phyloP scores from a whole-genome alignment of 2,113 vertebrate species.

The Mastomys coucha region DNA sequence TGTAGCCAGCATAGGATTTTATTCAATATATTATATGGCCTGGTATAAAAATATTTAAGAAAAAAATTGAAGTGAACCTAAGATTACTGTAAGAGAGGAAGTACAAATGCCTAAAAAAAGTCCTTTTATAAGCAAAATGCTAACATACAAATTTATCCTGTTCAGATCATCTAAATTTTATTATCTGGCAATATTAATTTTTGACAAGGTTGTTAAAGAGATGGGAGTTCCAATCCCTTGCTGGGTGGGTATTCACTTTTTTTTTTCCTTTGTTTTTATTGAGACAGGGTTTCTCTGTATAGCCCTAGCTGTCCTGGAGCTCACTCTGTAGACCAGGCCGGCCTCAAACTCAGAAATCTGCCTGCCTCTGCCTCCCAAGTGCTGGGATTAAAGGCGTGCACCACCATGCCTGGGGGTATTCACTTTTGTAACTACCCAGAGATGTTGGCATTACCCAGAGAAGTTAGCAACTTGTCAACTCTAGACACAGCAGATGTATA shows the following conservation, averaged over 20 bases:
- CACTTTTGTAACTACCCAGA: not conserved
- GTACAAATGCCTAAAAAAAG: not conserved
- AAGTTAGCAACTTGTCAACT: not conserved
- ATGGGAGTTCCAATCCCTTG: not conserved
- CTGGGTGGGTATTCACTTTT: not conserved
- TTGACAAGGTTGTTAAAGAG: constrained; percentile 11
- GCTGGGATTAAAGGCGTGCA: too few species aligned
- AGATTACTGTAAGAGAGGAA: not conserved
- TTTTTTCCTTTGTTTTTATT: too few species aligned
- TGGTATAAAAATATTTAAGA: constrained; percentile 9
- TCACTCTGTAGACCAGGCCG: too few species aligned
- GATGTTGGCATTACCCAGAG: not conserved
- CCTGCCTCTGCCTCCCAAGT: too few species aligned
- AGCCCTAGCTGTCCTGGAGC: too few species aligned
- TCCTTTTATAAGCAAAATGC: not conserved
- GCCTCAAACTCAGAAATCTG: too few species aligned
- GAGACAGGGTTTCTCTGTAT: too few species aligned
- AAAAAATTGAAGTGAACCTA: too few species aligned
- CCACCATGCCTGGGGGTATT: too few species aligned
- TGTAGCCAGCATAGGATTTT: not conserved
- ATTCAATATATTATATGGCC: not conserved
- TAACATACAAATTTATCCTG: not conserved
- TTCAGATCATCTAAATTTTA: not conserved
- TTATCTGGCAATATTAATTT: not conserved
- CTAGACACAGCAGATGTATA: not conserved